These are phyloP conservation scores for Cricetomys ansorgei DNA, from an alignment of 2,113 vertebrate genomes.

Conservation along the genomic window DNA sequence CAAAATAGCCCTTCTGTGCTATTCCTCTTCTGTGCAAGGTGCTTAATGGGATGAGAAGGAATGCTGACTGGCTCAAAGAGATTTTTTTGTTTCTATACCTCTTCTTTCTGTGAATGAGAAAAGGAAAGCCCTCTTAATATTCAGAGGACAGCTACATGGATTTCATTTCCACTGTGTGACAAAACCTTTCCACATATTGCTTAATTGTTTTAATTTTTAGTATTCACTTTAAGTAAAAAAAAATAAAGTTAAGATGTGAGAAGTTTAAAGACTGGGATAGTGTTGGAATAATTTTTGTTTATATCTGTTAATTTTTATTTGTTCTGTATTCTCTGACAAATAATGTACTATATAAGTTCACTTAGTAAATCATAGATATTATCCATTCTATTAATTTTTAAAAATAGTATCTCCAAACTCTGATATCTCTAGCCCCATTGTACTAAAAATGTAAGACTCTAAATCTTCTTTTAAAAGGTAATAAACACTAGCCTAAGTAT, in stretches of 20 bases:
- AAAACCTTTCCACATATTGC: background rate
- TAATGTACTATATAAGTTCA: background rate
- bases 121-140: background rate
- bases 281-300: background rate
- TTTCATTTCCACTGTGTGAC: background rate
- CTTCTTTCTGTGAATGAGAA: background rate
- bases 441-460: background rate
- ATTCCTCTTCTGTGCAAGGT: background rate
- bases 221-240: background rate
- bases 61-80: background rate
- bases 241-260: background rate
- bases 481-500: background rate
- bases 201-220: background rate
- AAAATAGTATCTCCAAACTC: background rate
- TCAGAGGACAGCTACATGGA: background rate
- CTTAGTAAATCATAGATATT: background rate
- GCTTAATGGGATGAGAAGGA: background rate
- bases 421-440: background rate
- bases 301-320: background rate
- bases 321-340: background rate
- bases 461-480: background rate
- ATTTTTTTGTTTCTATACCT: background rate
- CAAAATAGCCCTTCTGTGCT: background rate
- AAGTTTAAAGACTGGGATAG: background rate
- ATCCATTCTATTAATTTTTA: background rate